A percentile compares a stretch with the other conserved stretches of the same genome.
These are phyloP conservation scores for Tarsius wallacei DNA, from an alignment of 2,797 vertebrate species.

Conservation along the genomic window DNA sequence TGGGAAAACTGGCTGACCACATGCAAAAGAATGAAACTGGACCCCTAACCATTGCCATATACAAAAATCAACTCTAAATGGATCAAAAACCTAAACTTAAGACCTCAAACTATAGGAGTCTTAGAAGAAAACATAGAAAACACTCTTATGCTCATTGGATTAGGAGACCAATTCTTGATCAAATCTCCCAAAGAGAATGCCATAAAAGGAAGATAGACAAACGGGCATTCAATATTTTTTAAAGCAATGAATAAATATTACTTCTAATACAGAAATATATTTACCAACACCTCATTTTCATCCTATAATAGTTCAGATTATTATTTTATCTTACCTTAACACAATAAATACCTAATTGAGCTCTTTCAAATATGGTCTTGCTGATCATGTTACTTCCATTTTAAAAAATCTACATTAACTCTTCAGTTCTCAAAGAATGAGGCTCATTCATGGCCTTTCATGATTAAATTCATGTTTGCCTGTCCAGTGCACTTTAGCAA, in stretches of 20 bases:
- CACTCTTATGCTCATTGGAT: too few species aligned
- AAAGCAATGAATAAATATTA: neutral
- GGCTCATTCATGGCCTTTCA: neutral
- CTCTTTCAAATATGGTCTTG: neutral
- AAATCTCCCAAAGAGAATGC: too few species aligned
- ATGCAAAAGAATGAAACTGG: too few species aligned
- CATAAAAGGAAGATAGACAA: neutral
- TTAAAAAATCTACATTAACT: neutral
- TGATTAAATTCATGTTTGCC: accelerated
- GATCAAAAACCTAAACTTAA: too few species aligned
- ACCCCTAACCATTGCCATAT: too few species aligned
- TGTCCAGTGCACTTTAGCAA: neutral
- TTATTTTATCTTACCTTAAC: neutral
- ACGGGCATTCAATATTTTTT: neutral
- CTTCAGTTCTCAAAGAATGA: neutral
- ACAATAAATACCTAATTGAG: neutral
- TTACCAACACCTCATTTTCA: neutral
- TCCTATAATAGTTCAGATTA: neutral
- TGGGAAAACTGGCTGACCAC: too few species aligned
- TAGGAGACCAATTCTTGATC: too few species aligned
- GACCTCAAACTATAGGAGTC: too few species aligned
- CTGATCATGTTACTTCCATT: neutral
- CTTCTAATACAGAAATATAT: neutral
- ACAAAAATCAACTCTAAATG: too few species aligned
- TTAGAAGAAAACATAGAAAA: too few species aligned